Evolutionary conservation across 1,140 invertebrate genomes (phyloP).

Genomic region (Galendromus occidentalis): DNA sequence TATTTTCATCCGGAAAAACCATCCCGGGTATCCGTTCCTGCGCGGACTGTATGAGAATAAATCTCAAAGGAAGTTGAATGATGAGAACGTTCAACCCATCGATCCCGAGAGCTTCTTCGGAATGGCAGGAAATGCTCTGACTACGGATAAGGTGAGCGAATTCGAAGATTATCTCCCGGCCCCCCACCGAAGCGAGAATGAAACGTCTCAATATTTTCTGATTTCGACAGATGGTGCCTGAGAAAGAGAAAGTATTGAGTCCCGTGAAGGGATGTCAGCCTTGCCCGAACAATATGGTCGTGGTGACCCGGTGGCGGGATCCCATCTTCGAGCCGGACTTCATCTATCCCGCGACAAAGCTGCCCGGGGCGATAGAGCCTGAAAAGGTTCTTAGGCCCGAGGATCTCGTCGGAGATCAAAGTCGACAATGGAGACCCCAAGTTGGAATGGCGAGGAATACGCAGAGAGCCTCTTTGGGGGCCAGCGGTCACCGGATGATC

Average conservation of each 20-base stretch:
- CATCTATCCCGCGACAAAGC: conserved; percentile 50
- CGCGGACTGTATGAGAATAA: conserved; percentile 42
- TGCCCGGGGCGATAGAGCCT: conserved; percentile 35
- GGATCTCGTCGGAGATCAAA: conserved; percentile 11
- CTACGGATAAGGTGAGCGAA: conserved; percentile 37
- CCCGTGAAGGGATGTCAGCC: conserved; percentile 11
- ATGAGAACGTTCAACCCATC: conserved; percentile 24
- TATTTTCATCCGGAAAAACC: conserved; percentile 49
- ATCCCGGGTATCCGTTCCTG: conserved; percentile 45
- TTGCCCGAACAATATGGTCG: conserved; percentile 20
- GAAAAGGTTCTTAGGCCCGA: neutral
- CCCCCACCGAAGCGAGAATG: neutral
- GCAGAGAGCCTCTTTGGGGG: conserved; percentile 38
- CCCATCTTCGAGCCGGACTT: conserved; percentile 51
- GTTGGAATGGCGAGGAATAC: conserved; percentile 46
- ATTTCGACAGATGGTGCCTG: conserved; percentile 8
- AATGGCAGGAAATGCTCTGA: conserved; percentile 47
- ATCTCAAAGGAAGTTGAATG: conserved; percentile 22
- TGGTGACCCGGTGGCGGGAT: conserved; percentile 55
- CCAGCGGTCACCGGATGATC: conserved; percentile 47
- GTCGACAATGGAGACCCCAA: conserved; percentile 43
- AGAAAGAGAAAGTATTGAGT: conserved; percentile 12
- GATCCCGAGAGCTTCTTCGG: conserved; percentile 40
- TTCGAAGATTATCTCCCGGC: conserved; percentile 14
- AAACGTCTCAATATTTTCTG: conserved; percentile 11